Base-by-base conservation (phyloP, 2,888 invertebrate species). In the Tribolium freemani region DNA sequence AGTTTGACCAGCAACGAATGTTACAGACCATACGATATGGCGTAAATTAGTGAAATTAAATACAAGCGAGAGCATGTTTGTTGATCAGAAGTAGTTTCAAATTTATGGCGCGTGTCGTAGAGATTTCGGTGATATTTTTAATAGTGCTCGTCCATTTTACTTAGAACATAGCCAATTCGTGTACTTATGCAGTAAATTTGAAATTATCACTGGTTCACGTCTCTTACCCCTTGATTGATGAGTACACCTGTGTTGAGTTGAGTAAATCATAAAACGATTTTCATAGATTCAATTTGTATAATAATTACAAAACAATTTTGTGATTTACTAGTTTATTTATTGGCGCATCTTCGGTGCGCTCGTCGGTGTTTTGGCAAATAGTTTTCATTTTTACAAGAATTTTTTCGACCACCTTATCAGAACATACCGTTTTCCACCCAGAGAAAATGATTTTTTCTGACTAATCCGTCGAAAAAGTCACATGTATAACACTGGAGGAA, bases 251-350 rank as follows among this genome's bases (percentile, higher is more conserved):
- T 51, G 11, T 53, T 58, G 48, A 21, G 30, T 67, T 53, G n/a
- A 75, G 74, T 78, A 71, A 76, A 74, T 76, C 76, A 76, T 74
- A 30, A 74, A 75, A 63, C 6, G 31, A 30, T 48, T 57, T 48
- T n/a, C 10, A 13, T 45, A 57, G 54, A 20, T 75, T 58, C 45
- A 58, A 16, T 48, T 69, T 78, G 77, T 79, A 77, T 68, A 76
- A 76, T 3, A 57, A 64, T 26, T 69, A 48, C 46, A 61, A 31
- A n/a, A 58, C 16, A 70, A 70, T 73, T 76, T 76, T 75, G 74
- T 78, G 78, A 76, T 78, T 76, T 77, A 72, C 74, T 74, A 50
- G 69, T 54, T 71, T 64, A 64, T 71, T 71, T 71, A 64, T 64
- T 71, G 38, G 63, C 64, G 64, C 58, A 58, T 64, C 38, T 31